Evolutionary conservation across 2,113 vertebrate species (phyloP), one percentile per base, ranked within the genome.

Genomic region (Entosphenus tridentatus): DNA sequence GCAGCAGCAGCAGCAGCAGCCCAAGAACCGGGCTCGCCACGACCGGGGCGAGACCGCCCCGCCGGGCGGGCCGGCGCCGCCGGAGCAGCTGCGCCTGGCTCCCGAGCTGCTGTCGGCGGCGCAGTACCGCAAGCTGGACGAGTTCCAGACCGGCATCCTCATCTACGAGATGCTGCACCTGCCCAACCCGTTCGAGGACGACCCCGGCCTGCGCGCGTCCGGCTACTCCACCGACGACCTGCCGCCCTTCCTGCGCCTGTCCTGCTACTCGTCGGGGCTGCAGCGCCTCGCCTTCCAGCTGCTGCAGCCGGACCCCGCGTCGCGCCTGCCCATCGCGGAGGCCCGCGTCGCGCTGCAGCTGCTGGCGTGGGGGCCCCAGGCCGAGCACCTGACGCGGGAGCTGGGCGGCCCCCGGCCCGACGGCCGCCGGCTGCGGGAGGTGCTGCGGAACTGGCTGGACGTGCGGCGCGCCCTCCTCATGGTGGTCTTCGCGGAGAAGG

Each of bases 311-410:
- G 75, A 78, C 0, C 74, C 76, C 4, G 39, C 12, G 2, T n/a
- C 57, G 57, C 62, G 62, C 8, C 56, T 75, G 57, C 76, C 81
- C 59, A 55, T 79, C 2, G n/a, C 70, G 56, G 73, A 71, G 71
- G 73, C 73, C 1, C 74, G 73, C 67, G 69, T n/a, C 9, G 75
- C 76, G 9, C 78, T 89, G 70, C 84, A 84, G 78, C 79, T 75
- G 13, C 75, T 87, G 71, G 82, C 89, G 70, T 91, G 86, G 86
- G 86, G 84, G 1, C 87, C 86, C 0, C n/a, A 65, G 18, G 62
- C 62, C 9, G 39, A 39, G 39, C 39, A 39, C 39, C 39, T 39
- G 39, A 39, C 39, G 6, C 70, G 70, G 3, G 73, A 77, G 12
- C 75, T 84, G 69, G 75, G 78, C 1, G 71, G 77, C 58, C 70